Evolutionary conservation across 92 coral and sea anemone species (phyloP), one percentile per base, ranked within the genome.

Genomic region (Galaxea fascicularis): DNA sequence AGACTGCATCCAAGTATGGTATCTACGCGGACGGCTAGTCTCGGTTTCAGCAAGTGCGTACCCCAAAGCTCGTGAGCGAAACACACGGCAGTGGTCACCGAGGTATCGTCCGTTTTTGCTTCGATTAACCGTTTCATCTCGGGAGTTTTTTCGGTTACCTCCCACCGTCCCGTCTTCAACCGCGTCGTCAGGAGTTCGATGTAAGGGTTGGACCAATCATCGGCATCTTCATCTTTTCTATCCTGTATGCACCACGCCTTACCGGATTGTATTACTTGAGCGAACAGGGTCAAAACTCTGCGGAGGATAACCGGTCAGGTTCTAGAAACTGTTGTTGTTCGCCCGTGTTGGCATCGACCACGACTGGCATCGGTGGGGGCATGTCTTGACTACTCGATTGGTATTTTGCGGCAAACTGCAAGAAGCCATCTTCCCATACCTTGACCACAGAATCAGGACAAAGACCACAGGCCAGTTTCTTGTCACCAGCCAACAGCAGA

Each of bases 381-480:
- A 5, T 0, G 10, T 7, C 8, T 0, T 13, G 10, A 0, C 8
- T 9, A 0, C 20, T 4, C 12, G 27, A 1, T 6, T 8, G 25
- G 35, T 3, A 21, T 35, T 20, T 20, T 8, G 80, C 17, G n/a
- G 80, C 66, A 17, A 53, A 46, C 8, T 72, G 65, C 10, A 75
- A 58, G 66, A 53, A 75, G 0, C 80, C 80, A 21, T 75, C 80
- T 18, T 75, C 80, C 80, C 80, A 75, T 26, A 75, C 66, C 14
- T 75, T 75, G 27, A 75, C 26, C 22, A 54, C 24, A 11, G 28
- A 29, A 14, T 75, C 54, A 1, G 65, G 16, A 17, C n/a, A 21
- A 11, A 75, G 24, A n/a, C n/a, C 25, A 17, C 15, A 0, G 66
- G 29, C 4, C 26, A 29, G n/a, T n/a, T 35, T 9, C 9, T 1